phyloP scores from a whole-genome alignment of 2,113 vertebrate species.

The Pelecanus crispus region DNA sequence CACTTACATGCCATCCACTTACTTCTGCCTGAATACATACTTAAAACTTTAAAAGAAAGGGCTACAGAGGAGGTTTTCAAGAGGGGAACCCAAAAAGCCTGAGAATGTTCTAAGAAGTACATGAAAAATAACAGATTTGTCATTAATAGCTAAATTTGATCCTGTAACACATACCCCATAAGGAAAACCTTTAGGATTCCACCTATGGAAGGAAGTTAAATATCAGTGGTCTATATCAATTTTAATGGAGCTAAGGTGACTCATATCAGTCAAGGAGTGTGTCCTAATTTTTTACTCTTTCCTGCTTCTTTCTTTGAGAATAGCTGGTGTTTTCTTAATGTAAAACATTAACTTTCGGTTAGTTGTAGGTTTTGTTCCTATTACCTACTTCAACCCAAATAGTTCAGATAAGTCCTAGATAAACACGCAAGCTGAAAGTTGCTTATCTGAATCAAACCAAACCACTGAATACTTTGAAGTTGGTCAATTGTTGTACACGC shows the following conservation, averaged over 20 bases:
- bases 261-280: background rate
- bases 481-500: background rate
- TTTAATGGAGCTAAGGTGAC: background rate
- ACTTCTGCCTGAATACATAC: background rate
- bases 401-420: slow-evolving; percentile 46
- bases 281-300: slow-evolving; percentile 2
- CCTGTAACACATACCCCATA: background rate
- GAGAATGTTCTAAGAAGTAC: background rate
- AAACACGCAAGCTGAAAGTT: background rate
- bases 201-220: background rate
- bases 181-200: background rate
- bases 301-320: slow-evolving; percentile 8
- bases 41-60: background rate
- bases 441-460: slow-evolving; percentile 49
- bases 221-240: background rate
- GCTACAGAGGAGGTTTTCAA: background rate
- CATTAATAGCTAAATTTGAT: background rate
- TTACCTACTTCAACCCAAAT: background rate
- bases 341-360: slow-evolving; percentile 50
- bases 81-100: background rate
- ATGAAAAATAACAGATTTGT: background rate
- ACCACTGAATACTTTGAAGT: slow-evolving; percentile 34
- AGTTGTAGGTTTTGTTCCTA: slow-evolving; percentile 13
- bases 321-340: slow-evolving; percentile 4
- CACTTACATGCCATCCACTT: background rate